Evolutionary conservation across 1,140 invertebrate species (phyloP), one percentile per base, ranked within the genome.

Genomic region (Drosophila prosaltans): DNA sequence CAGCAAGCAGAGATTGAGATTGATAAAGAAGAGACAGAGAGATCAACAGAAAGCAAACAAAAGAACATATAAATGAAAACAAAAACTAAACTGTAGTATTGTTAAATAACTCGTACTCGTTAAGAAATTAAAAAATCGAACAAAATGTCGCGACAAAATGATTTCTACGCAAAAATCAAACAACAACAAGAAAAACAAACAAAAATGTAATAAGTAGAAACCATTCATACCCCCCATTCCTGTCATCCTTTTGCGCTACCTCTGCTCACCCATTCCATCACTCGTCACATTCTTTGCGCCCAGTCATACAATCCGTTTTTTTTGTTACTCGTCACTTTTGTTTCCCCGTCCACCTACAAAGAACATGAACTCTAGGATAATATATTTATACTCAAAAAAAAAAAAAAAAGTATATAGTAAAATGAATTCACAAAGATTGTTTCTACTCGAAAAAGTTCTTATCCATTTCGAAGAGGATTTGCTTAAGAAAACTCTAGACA

Each of bases 51-150:
- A 28, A 28, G 28, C 28, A 63, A 41, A 40, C 58, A 26, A 26
- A 41, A 41, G 36, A 26, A 60, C 10, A 58, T 36, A 39, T 36
- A 39, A 72, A 39, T 24, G 39, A 70, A 61, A 64, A 55, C 36
- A 74, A 30, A 32, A 28, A 24, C 8, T 26, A 2, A 16, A 16
- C 16, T 16, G 16, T 16, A 16, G 16, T 51, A 51, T 51, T 51
- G 45, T 51, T 51, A 51, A 51, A 26, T 3, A 26, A 51, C 45
- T 51, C 24, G 21, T 51, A 51, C 16, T 16, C 3, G n/a, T 51
- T 51, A 26, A 51, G 45, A 51, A 51, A 51, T 51, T 51, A 51
- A 21, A 26, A 51, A 51, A 51, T 51, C 45, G 45, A 51, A 51
- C 45, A 51, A 51, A 48, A 24, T 48, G 45, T 48, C 45, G 45